Evolutionary conservation across 2,888 invertebrate species (phyloP), one percentile per base, ranked within the genome.

Genomic region (Agrilus biguttatus): DNA sequence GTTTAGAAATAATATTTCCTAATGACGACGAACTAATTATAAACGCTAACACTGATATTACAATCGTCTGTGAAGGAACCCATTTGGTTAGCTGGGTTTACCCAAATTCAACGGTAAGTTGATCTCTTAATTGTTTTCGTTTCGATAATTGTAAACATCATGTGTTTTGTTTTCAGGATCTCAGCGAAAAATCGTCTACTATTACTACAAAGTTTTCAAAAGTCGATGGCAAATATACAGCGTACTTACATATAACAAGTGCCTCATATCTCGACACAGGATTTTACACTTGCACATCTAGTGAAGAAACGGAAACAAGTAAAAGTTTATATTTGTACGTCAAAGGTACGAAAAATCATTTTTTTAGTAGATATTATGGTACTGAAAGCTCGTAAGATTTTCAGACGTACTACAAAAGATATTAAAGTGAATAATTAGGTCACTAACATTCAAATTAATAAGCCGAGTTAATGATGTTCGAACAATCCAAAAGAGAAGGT

Each of bases 251-350:
- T 8, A 55, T 63, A 38, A 44, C 41, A 0, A 60, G 62, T 39
- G 58, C 60, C 36, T 55, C 58, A 1, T 66, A 53, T 47, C 49
- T 53, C 17, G 66, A 61, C 45, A 64, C 65, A 1, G 68, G 68
- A 10, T 67, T 55, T 48, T 69, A 65, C 46, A 56, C 53, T 14
- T 70, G 70, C 48, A 53, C 57, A 43, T 62, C 58, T 3, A 57
- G 65, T 39, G 45, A 63, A 37, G 59, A 65, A 13, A 58, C 62
- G 38, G 50, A 53, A 12, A 58, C 59, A 38, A 55, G 60, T 14
- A 65, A 66, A 10, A 65, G 65, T n/a, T 65, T 73, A 21, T 76
- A 76, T 54, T 52, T 77, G 8, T 77, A 65, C 56, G 73, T 76
- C 1, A 63, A 70, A 55, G 75, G 74, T 73, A 57, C 60, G 58